A percentile compares a stretch with the other conserved stretches of the same genome.
Conservation (phyloP, 2,113 vertebrate species). For the Neofelis nebulosa region DNA sequence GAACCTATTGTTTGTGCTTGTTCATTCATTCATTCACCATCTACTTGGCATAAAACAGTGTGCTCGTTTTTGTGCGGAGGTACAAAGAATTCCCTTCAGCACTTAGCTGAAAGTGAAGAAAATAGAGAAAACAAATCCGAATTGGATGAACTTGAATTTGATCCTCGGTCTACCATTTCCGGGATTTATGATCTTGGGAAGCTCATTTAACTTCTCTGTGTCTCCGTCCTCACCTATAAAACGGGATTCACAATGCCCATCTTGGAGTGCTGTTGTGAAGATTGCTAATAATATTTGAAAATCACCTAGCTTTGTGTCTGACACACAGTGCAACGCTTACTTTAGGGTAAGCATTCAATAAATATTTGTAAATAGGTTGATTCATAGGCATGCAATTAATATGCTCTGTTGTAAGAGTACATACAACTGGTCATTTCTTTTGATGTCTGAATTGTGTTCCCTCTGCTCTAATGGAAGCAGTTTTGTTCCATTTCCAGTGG, state of each 20-base stretch:
- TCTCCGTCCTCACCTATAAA: not conserved
- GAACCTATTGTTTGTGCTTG: not conserved
- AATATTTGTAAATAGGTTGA: not conserved
- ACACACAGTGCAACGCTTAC: not conserved
- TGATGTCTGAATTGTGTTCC: conserved; percentile 40
- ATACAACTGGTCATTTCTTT: conserved; percentile 36
- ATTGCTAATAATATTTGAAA: not conserved
- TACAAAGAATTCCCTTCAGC: not conserved
- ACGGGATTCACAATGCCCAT: not conserved
- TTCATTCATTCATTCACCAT: not conserved
- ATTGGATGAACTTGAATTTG: not conserved
- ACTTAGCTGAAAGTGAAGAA: not conserved
- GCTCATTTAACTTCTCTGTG: not conserved
- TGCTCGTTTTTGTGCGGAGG: not conserved
- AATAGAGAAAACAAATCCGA: not conserved
- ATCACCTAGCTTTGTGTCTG: not conserved
- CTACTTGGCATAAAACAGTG: not conserved
- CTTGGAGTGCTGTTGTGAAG: not conserved
- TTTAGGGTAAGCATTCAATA: not conserved
- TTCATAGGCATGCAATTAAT: not conserved
- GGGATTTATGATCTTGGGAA: not conserved
- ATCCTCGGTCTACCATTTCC: not conserved
- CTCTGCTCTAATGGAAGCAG: not conserved
- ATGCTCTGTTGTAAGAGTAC: not conserved
- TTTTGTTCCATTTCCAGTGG: conserved; percentile 21